Evolutionary conservation across 2,888 invertebrate species (phyloP), one percentile per base, ranked within the genome.

Genomic region (Eledona agricola): DNA sequence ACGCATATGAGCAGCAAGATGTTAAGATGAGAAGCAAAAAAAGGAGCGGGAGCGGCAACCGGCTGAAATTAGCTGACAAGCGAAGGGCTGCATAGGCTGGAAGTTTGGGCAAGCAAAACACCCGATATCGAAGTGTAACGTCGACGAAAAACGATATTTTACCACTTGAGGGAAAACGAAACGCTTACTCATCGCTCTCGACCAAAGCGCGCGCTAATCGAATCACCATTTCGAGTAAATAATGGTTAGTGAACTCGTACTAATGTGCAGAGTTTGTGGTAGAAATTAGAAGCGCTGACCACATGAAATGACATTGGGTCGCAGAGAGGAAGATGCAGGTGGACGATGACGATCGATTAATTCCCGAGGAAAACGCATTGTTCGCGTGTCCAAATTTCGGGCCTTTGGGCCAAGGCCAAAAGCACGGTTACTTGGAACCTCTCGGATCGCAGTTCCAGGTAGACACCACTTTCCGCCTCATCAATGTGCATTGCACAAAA

Each of bases 141-240:
- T 50, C 34, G 57, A 26, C 46, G 51, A 51, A 53, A 57, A 55
- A 19, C 51, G 58, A 60, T 60, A 57, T 57, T 58, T 57, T 57
- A 57, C 55, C 7, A 31, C 6, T 31, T 31, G n/a, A 23, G 9
- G 23, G 3, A 32, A 32, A 32, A 15, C 3, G 20, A 35, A 37
- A 6, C 16, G 34, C 35, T 31, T 35, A 35, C 26, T 43, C 51
- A 35, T 28, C 13, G 23, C 17, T 19, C 35, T 58, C 22, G 25
- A 25, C n/a, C n/a, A n/a, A n/a, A n/a, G n/a, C n/a, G n/a, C n/a
- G n/a, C 47, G 51, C 51, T 55, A 29, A 43, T 34, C 35, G 40
- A 37, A 42, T 12, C 20, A 53, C 11, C 12, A 15, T 16, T 40
- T 17, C 17, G 17, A n/a, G 32, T 16, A 32, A 32, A 32, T 32